These are phyloP conservation scores for Melanotaenia nigrans DNA, from an alignment of 2,797 vertebrate species.

Conservation along the genomic window DNA sequence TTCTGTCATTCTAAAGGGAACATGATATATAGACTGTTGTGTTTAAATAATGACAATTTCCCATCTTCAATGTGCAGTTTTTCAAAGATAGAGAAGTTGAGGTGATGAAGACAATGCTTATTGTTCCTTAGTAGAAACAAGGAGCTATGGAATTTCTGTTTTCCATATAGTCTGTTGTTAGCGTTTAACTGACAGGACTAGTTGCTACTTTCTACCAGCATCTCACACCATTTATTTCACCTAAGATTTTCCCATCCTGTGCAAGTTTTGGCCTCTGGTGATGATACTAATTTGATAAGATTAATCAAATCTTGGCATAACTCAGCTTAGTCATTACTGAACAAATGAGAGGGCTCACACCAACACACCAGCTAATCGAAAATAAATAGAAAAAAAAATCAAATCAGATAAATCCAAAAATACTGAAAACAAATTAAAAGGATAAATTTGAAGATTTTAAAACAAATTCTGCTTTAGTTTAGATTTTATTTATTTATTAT, in stretches of 20 bases:
- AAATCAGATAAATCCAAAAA: too few relatives aligned
- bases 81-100: neutral
- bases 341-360: too few relatives aligned
- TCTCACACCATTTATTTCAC: neutral
- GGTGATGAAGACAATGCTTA: too few relatives aligned
- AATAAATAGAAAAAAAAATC: too few relatives aligned
- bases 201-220: neutral
- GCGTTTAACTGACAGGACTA: neutral
- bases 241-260: neutral
- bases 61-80: constrained; percentile 5
- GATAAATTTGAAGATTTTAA: too few relatives aligned
- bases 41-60: constrained; percentile 34
- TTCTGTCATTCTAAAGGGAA: constrained; percentile 43
- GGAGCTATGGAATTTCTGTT: neutral
- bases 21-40: constrained; percentile 36
- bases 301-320: constrained; percentile 14
- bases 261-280: too few relatives aligned
- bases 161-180: neutral
- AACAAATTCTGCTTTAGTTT: too few relatives aligned
- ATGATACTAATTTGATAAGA: constrained; percentile 5
- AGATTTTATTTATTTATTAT: too few relatives aligned
- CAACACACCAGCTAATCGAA: too few relatives aligned
- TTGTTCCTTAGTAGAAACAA: too few relatives aligned
- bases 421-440: too few relatives aligned
- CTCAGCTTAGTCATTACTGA: neutral